Conservation (phyloP, 2,113 vertebrate genomes). For the Haplochromis burtoni region DNA sequence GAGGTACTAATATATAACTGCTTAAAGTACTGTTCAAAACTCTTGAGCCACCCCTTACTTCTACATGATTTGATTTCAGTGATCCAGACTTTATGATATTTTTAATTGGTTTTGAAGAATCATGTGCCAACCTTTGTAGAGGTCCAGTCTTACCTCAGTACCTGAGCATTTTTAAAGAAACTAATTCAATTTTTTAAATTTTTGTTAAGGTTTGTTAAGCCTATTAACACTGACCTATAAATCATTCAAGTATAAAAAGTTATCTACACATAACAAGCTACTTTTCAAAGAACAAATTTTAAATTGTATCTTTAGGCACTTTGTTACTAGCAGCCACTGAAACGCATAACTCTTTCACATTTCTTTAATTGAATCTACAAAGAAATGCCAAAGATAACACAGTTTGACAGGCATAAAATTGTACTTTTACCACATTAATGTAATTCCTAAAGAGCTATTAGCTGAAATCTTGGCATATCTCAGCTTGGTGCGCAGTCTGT, state of each 20-base stretch:
- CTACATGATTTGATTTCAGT: background rate
- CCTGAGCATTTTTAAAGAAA: background rate
- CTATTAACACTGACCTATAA: background rate
- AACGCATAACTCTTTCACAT: background rate
- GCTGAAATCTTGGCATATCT: background rate
- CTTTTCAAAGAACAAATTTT: background rate
- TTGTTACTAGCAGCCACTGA: background rate
- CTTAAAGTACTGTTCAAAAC: background rate
- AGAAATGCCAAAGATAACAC: background rate
- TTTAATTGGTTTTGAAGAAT: background rate
- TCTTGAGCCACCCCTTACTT: background rate
- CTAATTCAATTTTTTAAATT: rapidly evolving
- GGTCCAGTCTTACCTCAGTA: background rate
- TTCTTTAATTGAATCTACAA: background rate
- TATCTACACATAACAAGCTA: background rate
- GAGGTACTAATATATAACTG: background rate
- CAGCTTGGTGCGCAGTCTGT: background rate
- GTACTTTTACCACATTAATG: background rate
- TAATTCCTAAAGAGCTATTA: background rate
- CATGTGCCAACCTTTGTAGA: background rate
- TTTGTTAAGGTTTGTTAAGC: background rate
- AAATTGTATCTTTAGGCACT: background rate
- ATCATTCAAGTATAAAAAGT: background rate
- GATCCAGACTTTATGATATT: background rate
- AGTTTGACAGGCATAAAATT: background rate